These are phyloP conservation scores for Drosophila macrospina DNA, from an alignment of 2,888 invertebrate species.

Conservation along the genomic window DNA sequence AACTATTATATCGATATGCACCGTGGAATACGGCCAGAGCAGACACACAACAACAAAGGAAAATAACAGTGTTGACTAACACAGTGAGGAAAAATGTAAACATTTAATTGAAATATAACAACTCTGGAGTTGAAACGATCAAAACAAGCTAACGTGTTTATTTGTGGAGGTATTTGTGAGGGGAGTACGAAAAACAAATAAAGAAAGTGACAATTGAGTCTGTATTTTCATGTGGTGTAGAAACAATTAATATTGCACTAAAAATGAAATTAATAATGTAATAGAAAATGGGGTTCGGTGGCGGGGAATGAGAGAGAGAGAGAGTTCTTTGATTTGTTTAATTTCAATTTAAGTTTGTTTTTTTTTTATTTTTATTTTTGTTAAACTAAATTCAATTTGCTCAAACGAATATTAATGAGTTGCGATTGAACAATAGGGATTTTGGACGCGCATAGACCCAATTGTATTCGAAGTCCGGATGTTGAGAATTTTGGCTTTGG, in stretches of 20 bases:
- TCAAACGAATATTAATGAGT: conserved; percentile 79
- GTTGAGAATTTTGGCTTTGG: conserved; percentile 65
- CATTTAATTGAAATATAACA: conserved; percentile 18
- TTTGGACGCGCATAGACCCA: conserved; percentile 84
- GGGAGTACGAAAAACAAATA: conserved; percentile 9
- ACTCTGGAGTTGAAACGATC: conserved; percentile 7
- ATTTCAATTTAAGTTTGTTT: conserved; percentile 1
- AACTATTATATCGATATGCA: background rate
- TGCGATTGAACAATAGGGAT: conserved; percentile 82
- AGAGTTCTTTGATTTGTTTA: background rate
- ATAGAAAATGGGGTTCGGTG: conserved; percentile 19
- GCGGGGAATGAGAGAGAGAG: conserved; percentile 12
- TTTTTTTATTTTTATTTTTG: no score
- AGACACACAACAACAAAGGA: conserved; percentile 5
- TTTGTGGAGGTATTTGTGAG: conserved; percentile 5
- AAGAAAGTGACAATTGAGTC: conserved; percentile 13
- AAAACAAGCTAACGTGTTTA: conserved; percentile 22
- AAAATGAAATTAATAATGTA: conserved; percentile 34
- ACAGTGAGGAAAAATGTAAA: conserved; percentile 22
- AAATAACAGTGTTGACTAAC: conserved; percentile 25
- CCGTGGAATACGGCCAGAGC: conserved; percentile 16
- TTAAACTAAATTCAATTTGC: background rate
- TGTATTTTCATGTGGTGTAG: conserved; percentile 14
- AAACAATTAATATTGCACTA: conserved; percentile 72
- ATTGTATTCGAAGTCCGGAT: conserved; percentile 81